Evolutionary conservation across 2,888 invertebrate genomes (phyloP).

Genomic region (Amblyteles armatorius): DNA sequence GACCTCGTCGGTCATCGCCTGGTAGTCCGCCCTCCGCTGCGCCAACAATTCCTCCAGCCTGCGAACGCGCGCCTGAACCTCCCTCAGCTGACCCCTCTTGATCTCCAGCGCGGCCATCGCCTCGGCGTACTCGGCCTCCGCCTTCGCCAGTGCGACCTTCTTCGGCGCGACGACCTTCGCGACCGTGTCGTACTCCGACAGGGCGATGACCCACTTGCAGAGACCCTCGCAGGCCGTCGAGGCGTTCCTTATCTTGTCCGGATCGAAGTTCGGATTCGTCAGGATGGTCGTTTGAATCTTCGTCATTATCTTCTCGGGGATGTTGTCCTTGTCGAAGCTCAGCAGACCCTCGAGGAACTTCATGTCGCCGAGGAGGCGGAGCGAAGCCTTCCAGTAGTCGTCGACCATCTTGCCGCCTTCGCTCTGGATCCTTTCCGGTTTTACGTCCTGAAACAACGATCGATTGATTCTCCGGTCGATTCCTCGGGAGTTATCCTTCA

Average conservation of each 20-base stretch:
- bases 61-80: constrained; percentile 89
- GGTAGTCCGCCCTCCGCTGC: constrained; percentile 88
- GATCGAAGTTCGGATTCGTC: constrained; percentile 95
- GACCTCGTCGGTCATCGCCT: constrained; percentile 93
- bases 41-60: constrained; percentile 91
- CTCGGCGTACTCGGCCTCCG: constrained; percentile 91
- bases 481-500: too few relatives aligned
- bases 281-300: constrained; percentile 93
- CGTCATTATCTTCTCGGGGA: constrained; percentile 93
- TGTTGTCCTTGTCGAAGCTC: constrained; percentile 97
- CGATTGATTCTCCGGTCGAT: background rate
- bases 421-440: constrained; percentile 94
- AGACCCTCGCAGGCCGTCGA: constrained; percentile 96
- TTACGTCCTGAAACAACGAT: constrained; percentile 88
- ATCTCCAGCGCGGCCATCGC: constrained; percentile 92
- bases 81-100: constrained; percentile 91
- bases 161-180: constrained; percentile 97
- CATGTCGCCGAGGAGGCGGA: constrained; percentile 95
- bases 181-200: constrained; percentile 97
- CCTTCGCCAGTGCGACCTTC: constrained; percentile 93
- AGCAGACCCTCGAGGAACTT: constrained; percentile 95
- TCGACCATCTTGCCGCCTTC: constrained; percentile 92
- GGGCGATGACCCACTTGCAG: constrained; percentile 97
- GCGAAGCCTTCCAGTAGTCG: constrained; percentile 97
- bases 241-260: constrained; percentile 94